Base-by-base conservation (phyloP, 2,888 invertebrate genomes). In the Leucoptera coffeella region DNA sequence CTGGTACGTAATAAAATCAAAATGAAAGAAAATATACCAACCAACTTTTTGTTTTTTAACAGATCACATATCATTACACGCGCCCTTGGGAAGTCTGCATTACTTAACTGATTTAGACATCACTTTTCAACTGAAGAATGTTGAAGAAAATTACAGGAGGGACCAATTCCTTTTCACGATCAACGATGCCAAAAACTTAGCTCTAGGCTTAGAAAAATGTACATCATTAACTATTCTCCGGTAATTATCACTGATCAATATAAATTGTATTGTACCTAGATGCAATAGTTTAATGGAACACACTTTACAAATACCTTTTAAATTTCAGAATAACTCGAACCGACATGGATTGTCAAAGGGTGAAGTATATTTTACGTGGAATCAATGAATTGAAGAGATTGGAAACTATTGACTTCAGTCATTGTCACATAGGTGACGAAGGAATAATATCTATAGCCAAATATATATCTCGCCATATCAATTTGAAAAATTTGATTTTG, bases 371-470 rank as follows among this genome's bases (percentile, higher is more conserved):
- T 31, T 43, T 72, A 21, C 55, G 65, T 3, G 67, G 67, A 14
- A 32, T 72, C 29, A 45, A 47, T 17, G 59, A 64, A 22, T 55
- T 46, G 33, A 39, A 47, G 32, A 43, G 60, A 36, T 36, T 81
- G 25, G 59, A 71, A 29, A 74, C 74, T 23, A 38, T 82, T 23
- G 78, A 82, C 46, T 69, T 82, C 27, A 78, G 80, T 26, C 76
- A 82, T 38, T 81, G 82, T 42, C 69, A 74, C 42, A 71, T 82
- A 31, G 67, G 56, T 1, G 74, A 82, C 39, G 57, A 64, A 10
- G 82, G 81, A 1, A 75, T 75, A 3, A 47, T 73, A 10, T 75
- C 75, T n/a, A 50, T 82, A 5, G 77, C 76, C 2, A 78, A 78
- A 45, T 58, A 72, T 35, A 57, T 75, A 29, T 47, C 53, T 9